Base-by-base conservation (phyloP, 2,113 vertebrate genomes). In the Anas platyrhynchos region DNA sequence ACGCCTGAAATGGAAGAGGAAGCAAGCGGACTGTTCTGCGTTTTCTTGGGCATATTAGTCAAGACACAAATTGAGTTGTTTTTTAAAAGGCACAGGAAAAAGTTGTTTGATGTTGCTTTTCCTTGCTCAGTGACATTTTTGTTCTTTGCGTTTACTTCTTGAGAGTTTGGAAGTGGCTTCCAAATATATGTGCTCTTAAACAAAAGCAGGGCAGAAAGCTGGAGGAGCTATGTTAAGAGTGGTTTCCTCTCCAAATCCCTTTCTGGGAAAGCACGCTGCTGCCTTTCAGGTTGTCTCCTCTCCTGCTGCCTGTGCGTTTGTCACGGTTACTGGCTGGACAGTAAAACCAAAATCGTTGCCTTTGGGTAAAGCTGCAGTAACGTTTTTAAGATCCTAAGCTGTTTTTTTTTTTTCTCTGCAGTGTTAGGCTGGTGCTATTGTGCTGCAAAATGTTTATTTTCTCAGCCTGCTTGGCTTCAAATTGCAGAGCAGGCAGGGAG, bases 161-260 rank as follows among this genome's bases (percentile, higher is more conserved):
- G 4, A 43, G 18, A 58, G 46, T 58, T 79, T 90, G 62, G 66
- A 85, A 67, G n/a, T 7, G 6, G 4, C 50, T 89, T 91, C 43
- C 67, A 76, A 75, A 76, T 65, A 52, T 38, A 56, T 21, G 72
- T 75, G 14, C 29, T 68, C 32, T 85, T 76, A 68, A 95, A 83
- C 55, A 92, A 78, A 91, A 91, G 22, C 74, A 48, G 46, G 26
- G 13, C 58, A 94, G 72, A 92, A 85, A 95, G 44, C 50, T 54
- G n/a, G 38, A 88, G 68, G 73, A 92, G 20, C 50, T 81, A 2
- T 62, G 38, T 52, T 88, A 56, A 72, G 55, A 61, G 48, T 1
- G 1, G 18, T 83, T 93, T 91, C 38, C 48, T 88, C 82, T 91
- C 71, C 54, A 61, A 68, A 56, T 0, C 1, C 16, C 75, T 44